Percentiles rank a stretch among this genome's conserved stretches.
phyloP scores from a whole-genome alignment of 2,113 vertebrate species.

The Phoxinus phoxinus region DNA sequence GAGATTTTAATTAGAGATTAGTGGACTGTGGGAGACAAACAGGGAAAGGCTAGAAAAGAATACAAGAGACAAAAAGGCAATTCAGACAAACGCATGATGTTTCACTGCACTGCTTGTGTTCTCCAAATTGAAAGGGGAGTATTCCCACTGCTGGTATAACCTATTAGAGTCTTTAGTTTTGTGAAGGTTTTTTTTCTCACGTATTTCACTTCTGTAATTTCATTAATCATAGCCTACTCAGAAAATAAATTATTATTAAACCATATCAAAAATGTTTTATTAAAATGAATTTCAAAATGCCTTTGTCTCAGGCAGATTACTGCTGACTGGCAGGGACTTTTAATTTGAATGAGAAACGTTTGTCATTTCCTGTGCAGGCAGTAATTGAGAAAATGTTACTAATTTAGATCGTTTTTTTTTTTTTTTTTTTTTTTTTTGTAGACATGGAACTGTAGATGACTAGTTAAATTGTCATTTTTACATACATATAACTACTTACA shows the following conservation, averaged over 20 bases:
- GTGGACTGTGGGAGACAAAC: background rate
- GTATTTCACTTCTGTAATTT: background rate
- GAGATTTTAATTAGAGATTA: background rate
- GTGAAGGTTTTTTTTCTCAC: background rate
- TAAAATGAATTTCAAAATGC: background rate
- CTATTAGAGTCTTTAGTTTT: background rate
- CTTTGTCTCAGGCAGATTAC: background rate
- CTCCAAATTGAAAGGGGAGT: background rate
- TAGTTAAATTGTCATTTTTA: too few relatives aligned
- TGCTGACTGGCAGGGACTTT: background rate
- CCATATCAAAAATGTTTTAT: background rate
- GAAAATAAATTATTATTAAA: background rate
- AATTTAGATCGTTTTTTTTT: background rate
- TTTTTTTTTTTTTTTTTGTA: background rate
- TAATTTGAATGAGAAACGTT: background rate
- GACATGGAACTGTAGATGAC: background rate
- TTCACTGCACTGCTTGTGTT: background rate
- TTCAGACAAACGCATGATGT: background rate
- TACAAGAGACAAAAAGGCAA: background rate
- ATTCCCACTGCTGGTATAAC: background rate
- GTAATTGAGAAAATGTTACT: background rate
- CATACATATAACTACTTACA: background rate
- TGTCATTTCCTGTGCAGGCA: background rate
- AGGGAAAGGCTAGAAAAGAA: background rate
- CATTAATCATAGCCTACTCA: background rate